phyloP scores from a whole-genome alignment of 2,113 vertebrate species.

The Bufo gargarizans region DNA sequence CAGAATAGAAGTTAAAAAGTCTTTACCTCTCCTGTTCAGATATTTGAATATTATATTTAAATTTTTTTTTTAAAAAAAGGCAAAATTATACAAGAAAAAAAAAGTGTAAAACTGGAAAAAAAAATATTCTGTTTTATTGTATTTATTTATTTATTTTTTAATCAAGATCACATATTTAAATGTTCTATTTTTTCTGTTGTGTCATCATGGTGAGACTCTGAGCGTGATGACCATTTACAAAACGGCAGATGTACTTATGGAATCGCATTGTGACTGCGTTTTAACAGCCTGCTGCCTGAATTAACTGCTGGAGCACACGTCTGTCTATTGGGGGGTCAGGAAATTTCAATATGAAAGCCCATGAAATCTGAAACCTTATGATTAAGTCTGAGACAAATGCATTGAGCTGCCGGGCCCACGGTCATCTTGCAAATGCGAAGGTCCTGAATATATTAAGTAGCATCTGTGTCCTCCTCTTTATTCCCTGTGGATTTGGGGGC shows the following conservation, averaged over 20 bases:
- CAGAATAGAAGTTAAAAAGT: neutral
- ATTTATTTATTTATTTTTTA: neutral
- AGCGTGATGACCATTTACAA: neutral
- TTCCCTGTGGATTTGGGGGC: constrained; percentile 40
- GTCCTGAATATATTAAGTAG: constrained; percentile 51
- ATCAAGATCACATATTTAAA: neutral
- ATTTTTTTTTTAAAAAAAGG: too few relatives aligned
- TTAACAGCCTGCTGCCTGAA: constrained; percentile 43
- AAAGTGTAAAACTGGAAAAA: neutral
- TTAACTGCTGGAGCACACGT: constrained; percentile 27
- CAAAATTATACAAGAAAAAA: neutral
- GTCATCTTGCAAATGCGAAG: constrained; percentile 53
- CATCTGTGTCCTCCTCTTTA: constrained; percentile 41
- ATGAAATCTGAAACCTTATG: constrained; percentile 53
- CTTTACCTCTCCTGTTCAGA: too few relatives aligned
- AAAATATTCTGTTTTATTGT: neutral
- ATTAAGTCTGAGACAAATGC: constrained; percentile 47
- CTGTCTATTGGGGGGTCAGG: constrained; percentile 37
- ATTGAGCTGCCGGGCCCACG: constrained; percentile 43
- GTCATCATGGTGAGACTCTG: neutral
- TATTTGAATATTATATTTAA: too few relatives aligned
- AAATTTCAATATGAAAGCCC: constrained; percentile 52
- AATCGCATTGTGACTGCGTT: neutral
- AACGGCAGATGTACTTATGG: constrained; percentile 25
- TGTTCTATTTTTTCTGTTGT: too few relatives aligned